Evolutionary conservation across 2,888 invertebrate species (phyloP), one percentile per base, ranked within the genome.

Genomic region (Chironomus tentans): DNA sequence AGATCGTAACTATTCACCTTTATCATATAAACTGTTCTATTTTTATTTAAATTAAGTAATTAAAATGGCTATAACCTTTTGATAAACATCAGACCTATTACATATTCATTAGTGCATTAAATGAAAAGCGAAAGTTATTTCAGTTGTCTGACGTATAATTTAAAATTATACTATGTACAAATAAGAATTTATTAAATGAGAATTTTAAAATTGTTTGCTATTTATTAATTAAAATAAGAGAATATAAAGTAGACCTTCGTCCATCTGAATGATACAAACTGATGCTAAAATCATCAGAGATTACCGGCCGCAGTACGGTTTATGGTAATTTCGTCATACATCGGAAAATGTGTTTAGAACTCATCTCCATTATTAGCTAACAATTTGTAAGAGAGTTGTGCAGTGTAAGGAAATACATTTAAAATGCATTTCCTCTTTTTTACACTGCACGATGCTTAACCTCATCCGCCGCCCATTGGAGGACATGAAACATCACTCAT

Each of bases 371-470:
- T 61, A 38, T 62, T 72, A 72, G 72, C 38, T 12, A 22, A 62
- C 38, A 38, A n/a, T 15, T 28, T 50, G 22, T 6, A 6, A 48
- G 50, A 24, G 24, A 28, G 4, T 72, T 72, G 72, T 72, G 62
- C 62, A 72, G 72, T n/a, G 22, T 72, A 72, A 21, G 24, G n/a
- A 24, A 70, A 48, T 47, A 7, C 24, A 21, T 18, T 15, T 38
- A 15, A 15, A 7, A 18, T n/a, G 15, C 15, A 56, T 15, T 56
- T 18, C 56, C 56, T 56, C 18, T 56, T 56, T 18, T 56, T 38
- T 56, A 56, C 56, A 56, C 72, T 72, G 62, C 62, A 72, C 72
- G 61, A 15, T 72, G 61, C 72, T 74, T 74, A 74, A 74, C 74
- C 74, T 74, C 74, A 74, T 68, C 74, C 74, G 13, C 69, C 69